These are phyloP conservation scores for Drosophila pachea DNA, from an alignment of 1,140 invertebrate species.

Conservation along the genomic window DNA sequence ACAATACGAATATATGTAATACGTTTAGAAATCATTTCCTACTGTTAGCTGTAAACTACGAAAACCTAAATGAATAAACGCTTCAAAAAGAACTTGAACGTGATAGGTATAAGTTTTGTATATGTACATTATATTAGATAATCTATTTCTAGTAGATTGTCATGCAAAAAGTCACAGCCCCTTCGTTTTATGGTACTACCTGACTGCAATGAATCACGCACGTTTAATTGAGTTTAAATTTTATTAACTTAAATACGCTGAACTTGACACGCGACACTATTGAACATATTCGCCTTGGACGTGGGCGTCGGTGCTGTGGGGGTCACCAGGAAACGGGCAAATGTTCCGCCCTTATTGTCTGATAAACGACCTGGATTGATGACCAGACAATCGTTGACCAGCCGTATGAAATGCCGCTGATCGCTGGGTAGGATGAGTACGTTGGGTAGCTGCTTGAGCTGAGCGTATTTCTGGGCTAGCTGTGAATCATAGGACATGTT, in stretches of 20 bases:
- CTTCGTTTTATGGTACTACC: not conserved
- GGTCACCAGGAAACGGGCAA: slow-evolving; percentile 79
- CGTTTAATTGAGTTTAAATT: slow-evolving; percentile 3
- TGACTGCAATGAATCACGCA: not conserved
- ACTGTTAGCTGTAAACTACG: slow-evolving; percentile 72
- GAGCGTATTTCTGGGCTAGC: slow-evolving; percentile 84
- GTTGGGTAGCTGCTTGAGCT: slow-evolving; percentile 87
- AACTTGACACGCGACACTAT: slow-evolving; percentile 69
- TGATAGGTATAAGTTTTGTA: not conserved
- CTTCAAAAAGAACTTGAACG: slow-evolving; percentile 56
- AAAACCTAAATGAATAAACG: slow-evolving; percentile 71
- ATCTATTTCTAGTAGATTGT: too few relatives aligned
- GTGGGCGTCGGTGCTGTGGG: slow-evolving; percentile 53
- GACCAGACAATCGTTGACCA: slow-evolving; percentile 87
- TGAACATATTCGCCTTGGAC: slow-evolving; percentile 61
- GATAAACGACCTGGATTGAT: slow-evolving; percentile 91
- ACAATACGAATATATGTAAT: slow-evolving; percentile 56
- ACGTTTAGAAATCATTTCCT: slow-evolving; percentile 76
- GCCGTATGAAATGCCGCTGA: slow-evolving; percentile 85
- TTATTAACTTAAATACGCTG: slow-evolving; percentile 47
- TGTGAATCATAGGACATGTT: slow-evolving; percentile 84
- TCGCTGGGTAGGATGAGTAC: slow-evolving; percentile 91
- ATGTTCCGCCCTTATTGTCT: slow-evolving; percentile 84
- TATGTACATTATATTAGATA: not conserved
- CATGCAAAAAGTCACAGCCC: too few relatives aligned